Conservation (phyloP, 2,113 vertebrate species). For the Oncorhynchus keta region DNA sequence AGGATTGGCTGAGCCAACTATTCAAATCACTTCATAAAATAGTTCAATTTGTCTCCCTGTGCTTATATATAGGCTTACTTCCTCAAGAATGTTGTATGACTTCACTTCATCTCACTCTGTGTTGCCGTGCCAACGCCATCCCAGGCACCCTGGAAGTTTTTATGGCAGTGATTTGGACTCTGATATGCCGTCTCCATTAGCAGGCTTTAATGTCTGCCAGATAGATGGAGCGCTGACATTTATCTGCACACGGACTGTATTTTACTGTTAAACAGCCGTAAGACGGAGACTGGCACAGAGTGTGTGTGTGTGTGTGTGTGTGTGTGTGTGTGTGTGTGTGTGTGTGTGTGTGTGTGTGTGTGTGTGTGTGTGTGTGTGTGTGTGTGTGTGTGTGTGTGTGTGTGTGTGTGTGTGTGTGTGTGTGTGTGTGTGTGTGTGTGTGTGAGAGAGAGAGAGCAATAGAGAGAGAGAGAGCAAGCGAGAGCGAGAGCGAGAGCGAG, state of each 20-base stretch:
- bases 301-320: slow-evolving; percentile 42
- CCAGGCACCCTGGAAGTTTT: slow-evolving; percentile 62
- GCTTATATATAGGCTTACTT: neutral
- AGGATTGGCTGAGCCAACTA: neutral
- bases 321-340: slow-evolving; percentile 28
- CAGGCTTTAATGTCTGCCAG: slow-evolving; percentile 62
- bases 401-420: slow-evolving; percentile 35
- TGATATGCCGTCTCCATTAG: slow-evolving; percentile 75
- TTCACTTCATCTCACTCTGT: slow-evolving; percentile 44
- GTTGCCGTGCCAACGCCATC: slow-evolving; percentile 39
- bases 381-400: slow-evolving; percentile 33
- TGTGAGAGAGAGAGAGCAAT: neutral
- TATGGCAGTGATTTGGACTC: slow-evolving; percentile 70
- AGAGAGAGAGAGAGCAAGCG: too few relatives aligned
- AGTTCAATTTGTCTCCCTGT: neutral
- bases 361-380: slow-evolving; percentile 25
- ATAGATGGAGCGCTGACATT: slow-evolving; percentile 72
- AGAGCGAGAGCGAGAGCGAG: too few relatives aligned
- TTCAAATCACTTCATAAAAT: neutral
- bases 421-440: slow-evolving; percentile 31
- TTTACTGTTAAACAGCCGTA: slow-evolving; percentile 63
- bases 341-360: slow-evolving; percentile 40
- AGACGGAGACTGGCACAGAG: slow-evolving; percentile 34
- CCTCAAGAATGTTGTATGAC: slow-evolving; percentile 41
- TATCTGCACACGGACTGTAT: slow-evolving; percentile 64